Evolutionary conservation across 2,113 vertebrate species (phyloP), one percentile per base, ranked within the genome.

Genomic region (Chionomys nivalis): DNA sequence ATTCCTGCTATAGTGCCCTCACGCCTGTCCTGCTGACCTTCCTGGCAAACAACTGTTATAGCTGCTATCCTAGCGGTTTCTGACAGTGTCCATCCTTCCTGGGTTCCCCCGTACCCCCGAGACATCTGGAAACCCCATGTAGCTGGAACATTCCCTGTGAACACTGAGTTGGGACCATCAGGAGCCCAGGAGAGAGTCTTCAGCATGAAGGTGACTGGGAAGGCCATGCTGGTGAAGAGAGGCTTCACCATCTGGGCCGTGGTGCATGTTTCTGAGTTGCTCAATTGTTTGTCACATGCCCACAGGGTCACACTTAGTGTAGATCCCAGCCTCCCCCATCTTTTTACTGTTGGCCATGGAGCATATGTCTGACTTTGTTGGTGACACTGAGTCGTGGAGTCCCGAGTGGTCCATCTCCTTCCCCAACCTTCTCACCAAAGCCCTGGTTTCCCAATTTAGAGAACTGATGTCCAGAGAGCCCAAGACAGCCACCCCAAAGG

Each of bases 51-150:
- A 6, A 28, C 75, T 47, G 26, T 39, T 44, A 19, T 26, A 10
- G 1, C 58, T 11, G 44, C 21, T 14, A 63, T 49, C 49, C 28
- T 1, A 12, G 90, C 2, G 10, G 21, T 2, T 33, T 49, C 10
- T 1, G 11, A 24, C 12, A 12, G 36, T 2, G 6, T 31, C 26
- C 12, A 5, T 24, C 39, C 9, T 3, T 2, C 3, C 17, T 0
- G 0, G 5, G n/a, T 11, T 3, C 12, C 14, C 58, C 1, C 2
- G n/a, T n/a, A n/a, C n/a, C n/a, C n/a, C n/a, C n/a, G n/a, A 1
- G 66, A 65, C 26, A n/a, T 49, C 49, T 7, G 16, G 7, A 31
- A 21, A 49, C 52, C 42, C 11, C 28, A 2, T 0, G 4, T 26
- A 66, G 31, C 42, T 33, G 19, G 24, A n/a, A 23, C n/a, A 3